Percentiles rank a stretch among this genome's conserved stretches.
Evolutionary conservation across 2,888 invertebrate genomes (phyloP).

Genomic region (Choristoneura rosaceana): DNA sequence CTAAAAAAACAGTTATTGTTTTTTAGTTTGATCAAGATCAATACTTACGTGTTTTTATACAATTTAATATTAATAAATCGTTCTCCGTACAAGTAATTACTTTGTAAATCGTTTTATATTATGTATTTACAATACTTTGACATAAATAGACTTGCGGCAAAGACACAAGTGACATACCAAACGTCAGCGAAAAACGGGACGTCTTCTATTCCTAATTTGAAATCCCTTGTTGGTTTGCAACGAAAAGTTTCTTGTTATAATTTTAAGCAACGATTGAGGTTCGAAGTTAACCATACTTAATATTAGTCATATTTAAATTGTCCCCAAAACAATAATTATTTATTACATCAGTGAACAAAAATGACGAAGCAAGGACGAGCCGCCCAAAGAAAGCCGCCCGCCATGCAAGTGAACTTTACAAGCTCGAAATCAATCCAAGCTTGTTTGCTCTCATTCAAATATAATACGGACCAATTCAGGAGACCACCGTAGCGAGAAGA

Average conservation of each 20-base stretch:
- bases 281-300: no score
- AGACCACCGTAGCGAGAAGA: constrained; percentile 41
- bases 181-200: not conserved
- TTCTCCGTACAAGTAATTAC: not conserved
- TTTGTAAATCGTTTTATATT: not conserved
- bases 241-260: not conserved
- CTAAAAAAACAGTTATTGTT: no score
- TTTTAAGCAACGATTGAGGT: no score
- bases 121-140: not conserved
- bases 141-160: not conserved
- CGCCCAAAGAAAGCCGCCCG: constrained; percentile 63
- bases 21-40: not conserved
- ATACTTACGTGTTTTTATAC: not conserved
- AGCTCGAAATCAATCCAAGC: constrained; percentile 67
- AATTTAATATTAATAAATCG: not conserved
- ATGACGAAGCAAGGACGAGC: constrained; percentile 58
- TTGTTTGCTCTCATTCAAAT: constrained; percentile 61
- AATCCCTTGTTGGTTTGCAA: not conserved
- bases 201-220: not conserved
- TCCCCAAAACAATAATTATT: not conserved
- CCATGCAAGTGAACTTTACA: constrained; percentile 73
- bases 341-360: constrained; percentile 47
- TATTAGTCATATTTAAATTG: not conserved
- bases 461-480: constrained; percentile 56
- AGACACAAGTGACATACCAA: not conserved